Evolutionary conservation across 1,140 invertebrate species (phyloP).

Genomic region (Melipona quadrifasciata): DNA sequence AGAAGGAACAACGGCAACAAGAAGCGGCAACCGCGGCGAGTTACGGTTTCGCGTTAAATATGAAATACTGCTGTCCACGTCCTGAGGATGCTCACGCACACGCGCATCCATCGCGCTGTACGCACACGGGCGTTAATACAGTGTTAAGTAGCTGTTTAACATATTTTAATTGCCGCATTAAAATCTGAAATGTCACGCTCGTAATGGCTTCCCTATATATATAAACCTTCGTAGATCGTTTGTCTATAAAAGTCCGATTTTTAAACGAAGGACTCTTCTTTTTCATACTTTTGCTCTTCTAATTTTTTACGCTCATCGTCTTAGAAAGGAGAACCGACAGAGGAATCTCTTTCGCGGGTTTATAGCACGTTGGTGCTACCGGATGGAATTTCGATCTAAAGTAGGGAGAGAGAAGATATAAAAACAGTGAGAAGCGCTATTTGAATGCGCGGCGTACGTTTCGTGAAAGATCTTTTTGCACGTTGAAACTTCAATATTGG

Average conservation of each 20-base stretch:
- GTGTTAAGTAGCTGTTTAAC: constrained; percentile 75
- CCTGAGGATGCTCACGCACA: neutral
- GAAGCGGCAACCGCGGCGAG: constrained; percentile 66
- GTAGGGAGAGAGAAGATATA: neutral
- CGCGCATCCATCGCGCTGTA: neutral
- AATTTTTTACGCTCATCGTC: neutral
- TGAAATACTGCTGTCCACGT: constrained; percentile 72
- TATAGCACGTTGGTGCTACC: neutral
- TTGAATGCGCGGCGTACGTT: neutral
- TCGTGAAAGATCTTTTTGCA: neutral
- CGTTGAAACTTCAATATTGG: too few species aligned
- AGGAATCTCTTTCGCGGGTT: neutral
- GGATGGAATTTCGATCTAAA: neutral
- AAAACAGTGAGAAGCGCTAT: too few species aligned
- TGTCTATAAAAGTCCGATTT: constrained; percentile 27
- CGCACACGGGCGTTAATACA: constrained; percentile 4
- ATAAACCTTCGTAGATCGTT: constrained; percentile 38
- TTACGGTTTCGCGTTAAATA: constrained; percentile 76
- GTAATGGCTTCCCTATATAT: constrained; percentile 29
- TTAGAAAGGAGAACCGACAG: neutral
- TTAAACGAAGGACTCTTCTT: neutral
- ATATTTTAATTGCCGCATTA: constrained; percentile 75
- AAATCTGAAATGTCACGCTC: constrained; percentile 64
- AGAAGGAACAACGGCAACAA: constrained; percentile 57
- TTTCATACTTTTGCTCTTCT: neutral